These are phyloP conservation scores for Sebastes alutus DNA, from an alignment of 2,797 vertebrate species.

Conservation along the genomic window DNA sequence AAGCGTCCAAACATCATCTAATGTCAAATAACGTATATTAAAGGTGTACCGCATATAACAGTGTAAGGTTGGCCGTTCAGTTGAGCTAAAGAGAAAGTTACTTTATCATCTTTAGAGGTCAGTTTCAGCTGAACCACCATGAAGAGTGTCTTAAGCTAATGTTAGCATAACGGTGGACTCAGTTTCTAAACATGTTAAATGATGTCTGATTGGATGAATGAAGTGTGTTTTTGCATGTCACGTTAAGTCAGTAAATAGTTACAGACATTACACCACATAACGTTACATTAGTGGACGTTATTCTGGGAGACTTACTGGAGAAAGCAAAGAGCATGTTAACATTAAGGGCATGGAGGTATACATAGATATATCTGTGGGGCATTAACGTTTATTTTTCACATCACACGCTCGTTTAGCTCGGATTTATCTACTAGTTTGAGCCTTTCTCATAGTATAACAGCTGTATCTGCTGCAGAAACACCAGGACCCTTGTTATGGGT, in stretches of 20 bases:
- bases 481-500: neutral
- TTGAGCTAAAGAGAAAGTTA: fast-evolving
- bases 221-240: too few species aligned
- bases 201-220: fast-evolving
- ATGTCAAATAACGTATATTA: neutral
- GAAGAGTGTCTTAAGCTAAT: neutral
- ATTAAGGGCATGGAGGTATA: fast-evolving
- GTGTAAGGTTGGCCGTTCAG: fast-evolving
- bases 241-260: neutral
- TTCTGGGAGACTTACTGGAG: too few species aligned
- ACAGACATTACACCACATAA: fast-evolving
- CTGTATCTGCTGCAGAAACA: neutral
- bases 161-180: neutral
- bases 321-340: neutral
- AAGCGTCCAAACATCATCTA: neutral
- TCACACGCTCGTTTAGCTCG: fast-evolving
- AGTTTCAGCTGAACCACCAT: fast-evolving
- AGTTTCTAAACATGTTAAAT: fast-evolving
- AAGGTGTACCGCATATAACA: fast-evolving
- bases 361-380: too few species aligned
- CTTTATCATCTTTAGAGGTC: fast-evolving
- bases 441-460: fast-evolving
- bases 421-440: fast-evolving
- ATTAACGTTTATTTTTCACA: fast-evolving
- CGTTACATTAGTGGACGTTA: too few species aligned